phyloP scores from a whole-genome alignment of 2,888 invertebrate genomes.

The Tuta absoluta region DNA sequence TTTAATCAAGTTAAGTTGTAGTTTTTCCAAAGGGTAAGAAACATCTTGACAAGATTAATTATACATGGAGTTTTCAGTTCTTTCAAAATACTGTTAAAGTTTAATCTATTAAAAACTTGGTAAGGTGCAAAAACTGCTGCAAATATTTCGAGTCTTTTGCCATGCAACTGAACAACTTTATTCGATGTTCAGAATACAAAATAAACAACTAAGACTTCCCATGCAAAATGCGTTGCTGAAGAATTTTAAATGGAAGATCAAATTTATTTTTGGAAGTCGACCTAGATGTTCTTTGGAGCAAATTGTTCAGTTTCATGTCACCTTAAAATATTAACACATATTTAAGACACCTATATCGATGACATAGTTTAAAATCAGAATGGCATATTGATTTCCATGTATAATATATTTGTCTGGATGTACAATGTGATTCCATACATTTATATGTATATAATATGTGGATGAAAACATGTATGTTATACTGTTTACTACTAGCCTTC shows the following conservation, averaged over 20 bases:
- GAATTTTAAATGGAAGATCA: too few species aligned
- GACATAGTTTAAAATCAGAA: neutral
- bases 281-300: too few species aligned
- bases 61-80: neutral
- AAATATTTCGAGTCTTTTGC: too few species aligned
- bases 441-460: neutral
- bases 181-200: neutral
- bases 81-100: neutral
- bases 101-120: neutral
- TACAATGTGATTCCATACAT: too few species aligned
- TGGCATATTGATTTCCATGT: neutral
- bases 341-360: too few species aligned
- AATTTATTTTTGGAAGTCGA: too few species aligned
- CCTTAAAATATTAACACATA: too few species aligned
- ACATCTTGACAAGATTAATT: neutral
- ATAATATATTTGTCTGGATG: neutral
- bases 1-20: neutral
- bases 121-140: too few species aligned
- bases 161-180: too few species aligned
- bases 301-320: too few species aligned
- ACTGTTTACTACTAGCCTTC: slow-evolving; percentile 39
- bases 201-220: too few species aligned
- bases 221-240: too few species aligned
- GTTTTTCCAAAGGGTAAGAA: slow-evolving; percentile 1
- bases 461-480: neutral